Conservation (phyloP, 2,797 vertebrate genomes). For the Coendou prehensilis region DNA sequence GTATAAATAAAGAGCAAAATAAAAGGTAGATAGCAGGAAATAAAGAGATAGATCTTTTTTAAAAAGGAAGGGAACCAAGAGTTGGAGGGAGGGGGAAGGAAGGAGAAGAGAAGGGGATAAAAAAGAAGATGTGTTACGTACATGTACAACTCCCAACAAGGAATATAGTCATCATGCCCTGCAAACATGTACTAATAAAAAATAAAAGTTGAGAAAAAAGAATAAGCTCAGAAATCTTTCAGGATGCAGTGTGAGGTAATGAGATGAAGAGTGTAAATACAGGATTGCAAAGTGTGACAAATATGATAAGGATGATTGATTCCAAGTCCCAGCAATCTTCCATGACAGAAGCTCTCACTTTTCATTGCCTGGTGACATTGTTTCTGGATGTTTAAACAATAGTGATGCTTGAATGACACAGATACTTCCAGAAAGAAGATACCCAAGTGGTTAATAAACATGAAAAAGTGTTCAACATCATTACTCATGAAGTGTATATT, state of each 20-base stretch:
- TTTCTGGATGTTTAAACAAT: background rate
- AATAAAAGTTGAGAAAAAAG: background rate
- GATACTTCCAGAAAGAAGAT: background rate
- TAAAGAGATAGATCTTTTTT: background rate
- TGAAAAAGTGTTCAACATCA: background rate
- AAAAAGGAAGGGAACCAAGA: background rate
- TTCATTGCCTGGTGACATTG: too few species aligned
- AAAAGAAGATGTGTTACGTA: background rate
- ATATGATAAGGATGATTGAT: background rate
- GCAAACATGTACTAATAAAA: background rate
- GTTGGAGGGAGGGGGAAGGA: background rate
- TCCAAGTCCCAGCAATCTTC: too few species aligned
- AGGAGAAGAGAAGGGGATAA: background rate
- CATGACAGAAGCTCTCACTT: background rate
- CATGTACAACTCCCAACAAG: background rate
- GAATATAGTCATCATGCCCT: background rate
- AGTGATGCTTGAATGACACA: background rate
- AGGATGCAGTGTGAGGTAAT: background rate
- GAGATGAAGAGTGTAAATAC: background rate
- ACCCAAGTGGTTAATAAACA: background rate
- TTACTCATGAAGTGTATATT: background rate
- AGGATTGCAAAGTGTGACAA: background rate
- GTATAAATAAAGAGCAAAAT: background rate
- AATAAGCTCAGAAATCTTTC: background rate
- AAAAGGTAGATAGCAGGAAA: background rate